These are phyloP conservation scores for Cryptus armator DNA, from an alignment of 2,888 invertebrate species.

Conservation along the genomic window DNA sequence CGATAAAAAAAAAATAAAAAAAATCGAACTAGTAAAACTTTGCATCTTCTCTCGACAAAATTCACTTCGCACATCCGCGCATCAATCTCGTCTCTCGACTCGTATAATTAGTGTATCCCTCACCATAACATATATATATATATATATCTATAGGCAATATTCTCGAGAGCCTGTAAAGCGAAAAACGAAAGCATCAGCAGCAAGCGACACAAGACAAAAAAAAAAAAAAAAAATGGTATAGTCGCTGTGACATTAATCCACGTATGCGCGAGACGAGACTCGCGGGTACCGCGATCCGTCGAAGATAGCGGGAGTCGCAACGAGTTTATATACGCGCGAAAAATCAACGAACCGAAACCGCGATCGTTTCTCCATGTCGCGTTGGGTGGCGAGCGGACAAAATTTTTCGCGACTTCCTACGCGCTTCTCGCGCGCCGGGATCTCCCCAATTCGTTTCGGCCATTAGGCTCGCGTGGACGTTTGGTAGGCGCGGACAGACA, in stretches of 20 bases:
- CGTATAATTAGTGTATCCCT: slow-evolving; percentile 65
- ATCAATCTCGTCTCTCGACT: slow-evolving; percentile 65
- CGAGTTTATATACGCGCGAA: slow-evolving; percentile 48
- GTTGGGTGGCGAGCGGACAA: slow-evolving; percentile 55
- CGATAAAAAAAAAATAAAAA: slow-evolving; percentile 13
- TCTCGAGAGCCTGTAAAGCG: slow-evolving; percentile 44
- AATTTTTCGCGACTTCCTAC: slow-evolving; percentile 65
- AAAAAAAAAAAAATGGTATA: slow-evolving; percentile 19
- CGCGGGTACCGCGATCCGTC: slow-evolving; percentile 41
- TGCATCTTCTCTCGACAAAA: slow-evolving; percentile 31
- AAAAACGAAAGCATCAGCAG: slow-evolving; percentile 62
- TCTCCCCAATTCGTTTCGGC: slow-evolving; percentile 71
- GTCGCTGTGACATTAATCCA: slow-evolving; percentile 71
- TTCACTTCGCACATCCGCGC: slow-evolving; percentile 65
- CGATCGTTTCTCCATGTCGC: slow-evolving; percentile 47
- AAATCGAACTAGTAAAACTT: slow-evolving; percentile 33
- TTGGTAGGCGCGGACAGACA: slow-evolving; percentile 27
- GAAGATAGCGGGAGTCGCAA: slow-evolving; percentile 56
- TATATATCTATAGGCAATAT: slow-evolving; percentile 19
- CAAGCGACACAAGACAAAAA: slow-evolving; percentile 33
- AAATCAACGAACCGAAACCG: slow-evolving; percentile 63
- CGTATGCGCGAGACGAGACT: slow-evolving; percentile 51
- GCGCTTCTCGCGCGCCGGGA: not conserved
- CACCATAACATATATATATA: slow-evolving; percentile 2
- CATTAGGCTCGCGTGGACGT: slow-evolving; percentile 64